phyloP scores from a whole-genome alignment of 2,113 vertebrate genomes.

The Terrapene triunguis region DNA sequence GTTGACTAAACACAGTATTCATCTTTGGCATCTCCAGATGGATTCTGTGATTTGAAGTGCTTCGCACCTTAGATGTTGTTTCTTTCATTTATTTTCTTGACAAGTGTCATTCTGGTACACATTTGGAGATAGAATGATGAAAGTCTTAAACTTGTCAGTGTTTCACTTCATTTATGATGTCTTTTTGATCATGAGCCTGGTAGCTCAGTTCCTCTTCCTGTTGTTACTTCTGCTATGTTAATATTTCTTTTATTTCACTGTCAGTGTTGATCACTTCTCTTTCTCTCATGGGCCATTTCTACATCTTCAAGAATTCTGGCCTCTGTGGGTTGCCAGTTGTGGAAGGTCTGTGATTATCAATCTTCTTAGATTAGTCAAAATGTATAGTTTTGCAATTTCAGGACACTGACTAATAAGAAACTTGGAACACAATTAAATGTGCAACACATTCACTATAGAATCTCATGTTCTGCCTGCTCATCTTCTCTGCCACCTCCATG shows the following conservation, averaged over 20 bases:
- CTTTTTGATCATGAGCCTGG: not conserved
- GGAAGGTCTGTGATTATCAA: not conserved
- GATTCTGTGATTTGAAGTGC: not conserved
- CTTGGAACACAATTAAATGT: not conserved
- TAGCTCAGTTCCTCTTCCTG: not conserved
- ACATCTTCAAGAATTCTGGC: not conserved
- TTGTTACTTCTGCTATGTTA: not conserved
- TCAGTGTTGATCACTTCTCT: not conserved
- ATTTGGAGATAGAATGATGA: not conserved
- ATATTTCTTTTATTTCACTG: not conserved
- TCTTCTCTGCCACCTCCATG: not conserved
- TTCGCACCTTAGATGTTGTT: not conserved
- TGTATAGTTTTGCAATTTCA: not conserved
- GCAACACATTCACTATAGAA: not conserved
- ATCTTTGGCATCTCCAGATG: not conserved
- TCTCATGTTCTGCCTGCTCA: not conserved
- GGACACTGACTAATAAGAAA: not conserved
- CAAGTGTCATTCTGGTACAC: not conserved
- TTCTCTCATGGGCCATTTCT: not conserved
- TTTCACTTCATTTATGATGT: not conserved
- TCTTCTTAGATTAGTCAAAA: not conserved
- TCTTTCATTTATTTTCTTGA: slow-evolving; percentile 8
- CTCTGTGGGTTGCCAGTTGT: not conserved
- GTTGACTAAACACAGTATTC: not conserved
- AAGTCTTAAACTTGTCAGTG: not conserved